These are phyloP conservation scores for Paratilapia polleni DNA, from an alignment of 2,113 vertebrate species.

Conservation along the genomic window DNA sequence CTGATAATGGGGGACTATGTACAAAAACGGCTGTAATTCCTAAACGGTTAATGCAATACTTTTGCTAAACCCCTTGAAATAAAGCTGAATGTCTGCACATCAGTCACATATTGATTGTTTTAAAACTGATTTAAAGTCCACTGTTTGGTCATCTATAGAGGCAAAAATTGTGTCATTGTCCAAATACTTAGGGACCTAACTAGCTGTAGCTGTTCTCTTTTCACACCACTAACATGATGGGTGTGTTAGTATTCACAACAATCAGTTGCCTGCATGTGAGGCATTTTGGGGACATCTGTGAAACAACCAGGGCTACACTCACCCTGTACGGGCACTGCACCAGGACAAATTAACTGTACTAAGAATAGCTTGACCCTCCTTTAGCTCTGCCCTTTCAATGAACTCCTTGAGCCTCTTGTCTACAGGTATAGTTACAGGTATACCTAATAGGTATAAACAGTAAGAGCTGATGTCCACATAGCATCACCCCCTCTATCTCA, in stretches of 20 bases:
- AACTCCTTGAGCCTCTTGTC: not conserved
- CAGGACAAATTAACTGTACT: not conserved
- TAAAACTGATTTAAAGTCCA: too few species aligned
- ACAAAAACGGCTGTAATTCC: not conserved
- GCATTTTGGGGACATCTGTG: not conserved
- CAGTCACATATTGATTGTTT: not conserved
- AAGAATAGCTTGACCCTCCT: not conserved
- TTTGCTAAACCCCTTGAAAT: too few species aligned
- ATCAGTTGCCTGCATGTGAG: not conserved
- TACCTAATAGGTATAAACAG: not conserved
- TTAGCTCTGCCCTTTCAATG: not conserved
- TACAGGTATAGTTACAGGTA: not conserved
- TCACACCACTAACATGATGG: not conserved
- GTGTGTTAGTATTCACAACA: not conserved
- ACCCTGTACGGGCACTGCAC: not conserved
- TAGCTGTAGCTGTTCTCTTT: not conserved
- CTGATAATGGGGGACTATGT: not conserved
- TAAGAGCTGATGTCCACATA: not conserved
- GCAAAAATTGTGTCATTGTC: not conserved
- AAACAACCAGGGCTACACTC: rapidly evolving
- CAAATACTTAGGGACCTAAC: not conserved
- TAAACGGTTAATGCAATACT: too few species aligned
- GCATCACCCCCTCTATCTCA: rapidly evolving
- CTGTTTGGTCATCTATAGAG: too few species aligned
- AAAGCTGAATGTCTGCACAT: not conserved